Evolutionary conservation across 2,888 invertebrate species (phyloP), one percentile per base, ranked within the genome.

Genomic region (Limnephilus auricula): DNA sequence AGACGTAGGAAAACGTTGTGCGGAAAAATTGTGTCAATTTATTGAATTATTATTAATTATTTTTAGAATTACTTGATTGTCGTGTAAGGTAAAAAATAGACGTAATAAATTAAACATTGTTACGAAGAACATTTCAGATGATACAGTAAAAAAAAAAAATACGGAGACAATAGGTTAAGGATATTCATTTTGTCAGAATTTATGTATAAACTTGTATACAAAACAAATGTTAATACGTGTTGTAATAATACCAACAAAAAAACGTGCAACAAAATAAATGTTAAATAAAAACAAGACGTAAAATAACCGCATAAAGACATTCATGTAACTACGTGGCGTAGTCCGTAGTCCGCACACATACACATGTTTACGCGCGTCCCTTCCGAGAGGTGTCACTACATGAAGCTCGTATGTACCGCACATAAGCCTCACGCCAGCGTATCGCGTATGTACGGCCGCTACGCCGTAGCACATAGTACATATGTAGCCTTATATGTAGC

Each of bases 391-490:
- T 86, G 86, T 86, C 86, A 86, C 86, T 65, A 86, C 30, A 85
- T 85, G 84, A 85, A 45, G 84, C 84, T 45, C 32, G 40, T 85
- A 85, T 40, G 30, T 40, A 40, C 34, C 45, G 50, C 65, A 90
- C 86, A 86, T 82, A 89, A 89, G 80, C 40, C 37, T 82, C 82
- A 90, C 84, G 84, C 84, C 83, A 84, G 90, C 90, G 90, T 90
- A 90, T 86, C 84, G 90, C 90, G 90, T 90, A 90, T 86, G 86
- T 90, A 86, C 79, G 85, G 30, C 15, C 45, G 79, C 78, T 87
- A 90, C 90, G 90, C 87, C 90, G 86, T 79, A 65, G 65, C 65
- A 65, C 25, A 65, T 65, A 65, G 25, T 65, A 87, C 50, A 82
- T 82, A 89, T 80, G 45, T 40, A 89, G 50, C 50, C 50, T 50